Evolutionary conservation across 2,113 vertebrate species (phyloP), one percentile per base, ranked within the genome.

Genomic region (Hippocampus barbouri): DNA sequence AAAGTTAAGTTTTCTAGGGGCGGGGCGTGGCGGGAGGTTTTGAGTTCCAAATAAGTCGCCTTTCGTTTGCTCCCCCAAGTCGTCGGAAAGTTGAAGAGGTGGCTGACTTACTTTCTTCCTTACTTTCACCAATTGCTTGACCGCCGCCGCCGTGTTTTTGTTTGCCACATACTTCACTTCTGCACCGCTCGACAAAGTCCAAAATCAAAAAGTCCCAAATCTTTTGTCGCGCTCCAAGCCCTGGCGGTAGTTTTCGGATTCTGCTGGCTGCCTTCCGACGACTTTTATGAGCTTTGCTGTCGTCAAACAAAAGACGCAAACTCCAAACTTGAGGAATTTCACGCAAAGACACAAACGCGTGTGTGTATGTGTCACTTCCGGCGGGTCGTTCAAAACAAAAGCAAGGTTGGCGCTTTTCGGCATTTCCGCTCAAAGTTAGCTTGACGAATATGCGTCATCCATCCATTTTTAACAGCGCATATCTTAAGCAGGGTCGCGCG

Each of bases 91-190:
- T 53, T 53, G 51, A n/a, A n/a, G 51, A 21, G 47, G 15, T n/a
- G 20, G 20, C 8, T 53, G 8, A n/a, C 53, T n/a, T n/a, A 21
- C 53, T n/a, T 7, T 59, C 79, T 78, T 43, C 78, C 83, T 78
- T 38, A 82, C 83, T 51, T 51, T 18, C 73, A 43, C 40, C n/a
- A n/a, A n/a, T 8, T 56, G 3, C 53, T n/a, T n/a, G 53, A 8
- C 53, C 21, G n/a, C 21, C 53, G 53, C 53, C 53, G 53, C 15
- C 53, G 53, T 56, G 53, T 49, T 77, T 63, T 62, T 54, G 56
- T 67, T 70, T 83, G 79, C 81, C 77, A 79, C 76, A 81, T 79
- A 54, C 49, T 27, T 80, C n/a, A 51, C 79, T 78, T 71, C 69
- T 15, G 59, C 47, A 75, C 12, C 57, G 12, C 25, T 23, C 7